Evolutionary conservation across 1,140 invertebrate species (phyloP).

Genomic region (Pachypsylla venusta): DNA sequence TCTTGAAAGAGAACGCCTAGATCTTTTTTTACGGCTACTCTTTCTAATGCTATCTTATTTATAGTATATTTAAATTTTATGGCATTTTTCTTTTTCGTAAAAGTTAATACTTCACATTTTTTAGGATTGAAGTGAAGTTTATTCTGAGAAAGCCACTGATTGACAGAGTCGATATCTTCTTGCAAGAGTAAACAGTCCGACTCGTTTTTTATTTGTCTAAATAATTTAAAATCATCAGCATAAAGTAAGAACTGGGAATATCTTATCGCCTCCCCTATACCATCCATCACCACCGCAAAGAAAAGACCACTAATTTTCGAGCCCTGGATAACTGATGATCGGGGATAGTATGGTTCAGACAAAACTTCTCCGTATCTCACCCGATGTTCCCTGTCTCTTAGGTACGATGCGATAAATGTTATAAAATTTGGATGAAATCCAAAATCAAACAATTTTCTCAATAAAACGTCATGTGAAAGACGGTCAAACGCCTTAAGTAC

Average conservation of each 20-base stretch:
- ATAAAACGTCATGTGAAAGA: not conserved
- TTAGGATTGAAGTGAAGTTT: conserved; percentile 1
- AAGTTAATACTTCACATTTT: not conserved
- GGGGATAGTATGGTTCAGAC: not conserved
- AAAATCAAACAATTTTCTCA: not conserved
- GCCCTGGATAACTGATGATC: conserved; percentile 1
- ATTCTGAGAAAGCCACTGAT: not conserved
- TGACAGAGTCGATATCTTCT: not conserved
- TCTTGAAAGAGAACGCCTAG: conserved; percentile 5
- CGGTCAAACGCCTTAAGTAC: not conserved
- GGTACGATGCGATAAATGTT: conserved; percentile 2
- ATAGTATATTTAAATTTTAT: too few relatives aligned
- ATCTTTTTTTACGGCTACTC: conserved; percentile 1
- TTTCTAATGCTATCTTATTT: too few relatives aligned
- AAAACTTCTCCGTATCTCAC: not conserved
- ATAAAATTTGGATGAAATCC: not conserved
- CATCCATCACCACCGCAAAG: conserved; percentile 6
- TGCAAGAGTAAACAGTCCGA: not conserved
- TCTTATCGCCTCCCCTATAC: not conserved
- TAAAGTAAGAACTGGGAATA: not conserved
- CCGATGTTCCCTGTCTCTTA: not conserved
- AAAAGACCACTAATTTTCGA: conserved; percentile 6
- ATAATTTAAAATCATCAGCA: conserved; percentile 9
- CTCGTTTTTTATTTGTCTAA: not conserved
- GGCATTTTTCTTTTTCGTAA: not conserved